Conservation (phyloP, 2,113 vertebrate species). For the Gyps fulvus region DNA sequence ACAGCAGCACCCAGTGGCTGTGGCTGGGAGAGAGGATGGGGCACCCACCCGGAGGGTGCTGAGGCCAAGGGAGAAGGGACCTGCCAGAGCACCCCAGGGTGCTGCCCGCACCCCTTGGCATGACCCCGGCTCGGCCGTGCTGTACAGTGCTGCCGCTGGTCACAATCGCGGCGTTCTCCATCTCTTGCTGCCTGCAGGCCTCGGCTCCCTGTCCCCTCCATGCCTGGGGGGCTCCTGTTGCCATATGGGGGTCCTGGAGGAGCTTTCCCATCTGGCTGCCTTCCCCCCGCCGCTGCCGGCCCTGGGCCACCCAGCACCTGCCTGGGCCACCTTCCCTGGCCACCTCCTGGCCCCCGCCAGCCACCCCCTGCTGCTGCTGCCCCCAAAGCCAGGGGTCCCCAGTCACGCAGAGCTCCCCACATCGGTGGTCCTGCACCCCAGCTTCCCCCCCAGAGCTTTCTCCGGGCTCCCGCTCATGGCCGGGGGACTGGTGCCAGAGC, state of each 20-base stretch:
- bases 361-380: not conserved
- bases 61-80: not conserved
- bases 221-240: not conserved
- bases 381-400: not conserved
- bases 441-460: not conserved
- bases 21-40: not conserved
- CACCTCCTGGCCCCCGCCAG: not conserved
- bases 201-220: not conserved
- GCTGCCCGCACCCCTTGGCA: not conserved
- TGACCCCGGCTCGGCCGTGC: not conserved
- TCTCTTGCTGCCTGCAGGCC: not conserved
- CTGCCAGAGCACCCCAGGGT: no score
- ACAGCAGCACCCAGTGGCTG: not conserved
- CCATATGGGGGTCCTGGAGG: not conserved
- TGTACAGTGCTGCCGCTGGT: no score
- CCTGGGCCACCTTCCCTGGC: not conserved
- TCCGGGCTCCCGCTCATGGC: not conserved
- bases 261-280: not conserved
- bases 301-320: not conserved
- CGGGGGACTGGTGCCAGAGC: not conserved
- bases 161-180: not conserved
- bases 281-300: not conserved
- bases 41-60: not conserved
- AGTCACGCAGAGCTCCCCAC: not conserved
- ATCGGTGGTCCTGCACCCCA: not conserved